Conservation (phyloP, 1,140 invertebrate genomes). For the Trialeurodes vaporariorum region DNA sequence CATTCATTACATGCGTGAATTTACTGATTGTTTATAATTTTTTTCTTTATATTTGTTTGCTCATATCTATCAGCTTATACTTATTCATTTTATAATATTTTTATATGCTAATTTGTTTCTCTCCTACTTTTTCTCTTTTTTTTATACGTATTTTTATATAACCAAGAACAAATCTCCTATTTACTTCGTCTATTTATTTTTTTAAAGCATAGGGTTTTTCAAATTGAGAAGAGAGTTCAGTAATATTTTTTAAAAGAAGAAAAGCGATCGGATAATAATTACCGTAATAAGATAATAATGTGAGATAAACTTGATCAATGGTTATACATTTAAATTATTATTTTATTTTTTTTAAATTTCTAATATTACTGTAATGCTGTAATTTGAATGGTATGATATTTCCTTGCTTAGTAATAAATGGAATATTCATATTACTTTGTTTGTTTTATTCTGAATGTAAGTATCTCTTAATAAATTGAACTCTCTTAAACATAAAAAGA, state of each 20-base stretch:
- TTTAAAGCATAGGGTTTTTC: not conserved
- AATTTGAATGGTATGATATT: not conserved
- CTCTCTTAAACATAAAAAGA: no score
- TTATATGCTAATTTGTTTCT: not conserved
- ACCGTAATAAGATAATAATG: no score
- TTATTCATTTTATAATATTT: not conserved
- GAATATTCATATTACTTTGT: not conserved
- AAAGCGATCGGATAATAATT: no score
- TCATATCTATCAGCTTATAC: not conserved
- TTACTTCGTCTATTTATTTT: not conserved
- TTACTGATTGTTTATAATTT: not conserved
- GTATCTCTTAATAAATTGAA: no score
- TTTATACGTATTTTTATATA: not conserved
- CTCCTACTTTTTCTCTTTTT: not conserved
- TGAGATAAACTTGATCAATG: not conserved
- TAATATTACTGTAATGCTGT: not conserved
- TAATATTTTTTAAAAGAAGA: conserved; percentile 1
- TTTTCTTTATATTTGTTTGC: not conserved
- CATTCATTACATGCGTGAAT: not conserved
- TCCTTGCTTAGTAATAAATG: not conserved
- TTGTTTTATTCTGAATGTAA: not conserved
- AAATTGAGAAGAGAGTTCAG: not conserved
- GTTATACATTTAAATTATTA: not conserved
- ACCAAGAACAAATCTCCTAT: not conserved
- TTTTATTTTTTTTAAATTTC: not conserved